phyloP scores from a whole-genome alignment of 1,140 invertebrate species.

The Ephestia elutella region DNA sequence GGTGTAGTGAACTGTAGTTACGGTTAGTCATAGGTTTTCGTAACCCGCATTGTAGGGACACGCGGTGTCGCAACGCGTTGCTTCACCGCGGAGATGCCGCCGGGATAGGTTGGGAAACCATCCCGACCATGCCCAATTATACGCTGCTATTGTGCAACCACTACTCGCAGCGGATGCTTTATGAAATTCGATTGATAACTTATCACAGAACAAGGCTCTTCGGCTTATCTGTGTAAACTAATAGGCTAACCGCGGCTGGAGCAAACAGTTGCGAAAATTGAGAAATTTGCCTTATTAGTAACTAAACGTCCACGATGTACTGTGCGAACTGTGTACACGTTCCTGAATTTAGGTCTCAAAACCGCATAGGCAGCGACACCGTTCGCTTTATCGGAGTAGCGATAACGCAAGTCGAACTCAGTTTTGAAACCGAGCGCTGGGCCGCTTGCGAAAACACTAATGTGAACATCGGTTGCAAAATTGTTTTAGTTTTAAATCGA shows the following conservation, averaged over 20 bases:
- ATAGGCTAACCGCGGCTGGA: slow-evolving; percentile 1
- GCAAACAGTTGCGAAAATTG: slow-evolving; percentile 14
- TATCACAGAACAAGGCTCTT: slow-evolving; percentile 18
- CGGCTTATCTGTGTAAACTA: slow-evolving; percentile 16
- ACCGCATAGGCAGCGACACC: slow-evolving; percentile 53
- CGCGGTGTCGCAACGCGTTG: slow-evolving; percentile 64
- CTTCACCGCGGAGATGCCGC: slow-evolving; percentile 54
- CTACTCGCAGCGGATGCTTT: slow-evolving; percentile 29
- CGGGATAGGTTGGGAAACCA: slow-evolving; percentile 71
- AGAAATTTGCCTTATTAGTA: slow-evolving; percentile 8
- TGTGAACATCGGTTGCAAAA: slow-evolving; percentile 73
- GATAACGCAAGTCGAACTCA: slow-evolving; percentile 68
- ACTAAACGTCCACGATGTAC: not conserved
- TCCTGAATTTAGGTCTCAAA: slow-evolving; percentile 66
- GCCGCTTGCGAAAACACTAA: slow-evolving; percentile 72
- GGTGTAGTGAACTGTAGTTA: slow-evolving; percentile 15
- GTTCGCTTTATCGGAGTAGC: slow-evolving; percentile 63
- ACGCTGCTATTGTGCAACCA: slow-evolving; percentile 43
- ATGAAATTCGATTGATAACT: slow-evolving; percentile 47
- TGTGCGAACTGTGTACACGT: slow-evolving; percentile 16
- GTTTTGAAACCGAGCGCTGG: slow-evolving; percentile 70
- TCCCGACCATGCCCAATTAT: slow-evolving; percentile 66
- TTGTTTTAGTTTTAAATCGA: slow-evolving; percentile 72
- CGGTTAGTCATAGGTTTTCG: slow-evolving; percentile 66
- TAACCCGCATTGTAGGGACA: slow-evolving; percentile 66